A percentile compares a stretch with the other conserved stretches of the same genome.
These are phyloP conservation scores for Aquatica leii DNA, from an alignment of 2,888 invertebrate species.

Conservation along the genomic window DNA sequence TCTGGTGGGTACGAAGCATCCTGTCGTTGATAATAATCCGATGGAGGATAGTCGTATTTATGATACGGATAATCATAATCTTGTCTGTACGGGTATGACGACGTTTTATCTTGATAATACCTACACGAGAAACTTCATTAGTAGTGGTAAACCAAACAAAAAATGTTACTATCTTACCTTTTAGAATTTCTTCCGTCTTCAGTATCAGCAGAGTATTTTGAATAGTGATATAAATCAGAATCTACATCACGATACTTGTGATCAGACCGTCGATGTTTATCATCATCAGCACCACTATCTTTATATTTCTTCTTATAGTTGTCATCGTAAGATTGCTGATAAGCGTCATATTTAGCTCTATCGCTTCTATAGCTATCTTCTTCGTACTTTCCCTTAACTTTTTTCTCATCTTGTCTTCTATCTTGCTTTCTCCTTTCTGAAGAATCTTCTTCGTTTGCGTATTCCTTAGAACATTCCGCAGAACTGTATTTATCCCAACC, in stretches of 20 bases:
- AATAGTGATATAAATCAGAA: conserved; percentile 11
- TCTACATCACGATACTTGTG: conserved; percentile 8
- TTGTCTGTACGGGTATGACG: conserved; percentile 2
- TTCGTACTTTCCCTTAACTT: neutral
- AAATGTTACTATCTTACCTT: too few relatives aligned
- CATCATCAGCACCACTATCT: conserved; percentile 7
- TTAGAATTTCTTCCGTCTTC: conserved; percentile 11
- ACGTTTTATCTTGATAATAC: conserved; percentile 10
- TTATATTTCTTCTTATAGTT: conserved; percentile 4
- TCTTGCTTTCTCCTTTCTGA: neutral
- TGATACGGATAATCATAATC: conserved; percentile 11
- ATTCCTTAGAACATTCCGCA: neutral
- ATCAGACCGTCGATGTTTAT: conserved; percentile 9
- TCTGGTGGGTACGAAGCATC: conserved; percentile 4
- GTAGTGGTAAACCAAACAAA: too few relatives aligned
- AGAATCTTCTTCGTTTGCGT: neutral
- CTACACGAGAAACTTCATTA: too few relatives aligned
- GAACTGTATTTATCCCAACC: conserved; percentile 3
- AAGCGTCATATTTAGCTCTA: conserved; percentile 13
- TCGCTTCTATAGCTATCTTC: neutral
- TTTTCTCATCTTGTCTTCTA: conserved; percentile 1
- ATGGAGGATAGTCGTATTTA: conserved; percentile 3
- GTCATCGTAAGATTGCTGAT: conserved; percentile 10
- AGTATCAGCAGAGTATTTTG: conserved; percentile 12
- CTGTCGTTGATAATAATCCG: conserved; percentile 2